Evolutionary conservation across 2,888 invertebrate genomes (phyloP).

Genomic region (Epicampocera succincta): DNA sequence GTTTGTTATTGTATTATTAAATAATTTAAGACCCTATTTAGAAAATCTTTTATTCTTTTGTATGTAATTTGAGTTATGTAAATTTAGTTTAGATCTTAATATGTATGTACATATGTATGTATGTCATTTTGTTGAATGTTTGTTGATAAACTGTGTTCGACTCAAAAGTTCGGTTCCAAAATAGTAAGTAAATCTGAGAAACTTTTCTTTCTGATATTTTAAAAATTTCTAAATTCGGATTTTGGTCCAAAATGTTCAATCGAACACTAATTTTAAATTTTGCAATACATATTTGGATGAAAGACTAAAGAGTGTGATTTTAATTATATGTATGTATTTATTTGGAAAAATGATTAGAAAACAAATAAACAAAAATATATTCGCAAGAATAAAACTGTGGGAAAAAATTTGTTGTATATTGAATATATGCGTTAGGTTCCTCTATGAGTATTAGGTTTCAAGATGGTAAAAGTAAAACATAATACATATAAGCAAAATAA

Average conservation of each 20-base stretch:
- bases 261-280: neutral
- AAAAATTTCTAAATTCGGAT: neutral
- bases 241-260: constrained; percentile 1
- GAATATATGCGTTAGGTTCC: too few relatives aligned
- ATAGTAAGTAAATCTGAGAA: neutral
- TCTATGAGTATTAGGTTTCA: too few relatives aligned
- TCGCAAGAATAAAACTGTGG: too few relatives aligned
- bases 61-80: constrained; percentile 13
- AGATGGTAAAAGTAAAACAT: too few relatives aligned
- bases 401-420: too few relatives aligned
- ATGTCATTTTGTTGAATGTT: neutral
- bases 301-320: neutral
- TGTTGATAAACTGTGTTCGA: neutral
- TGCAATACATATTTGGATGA: neutral
- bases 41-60: constrained; percentile 29
- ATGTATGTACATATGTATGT: constrained; percentile 14
- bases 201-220: too few relatives aligned
- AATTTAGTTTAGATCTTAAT: neutral
- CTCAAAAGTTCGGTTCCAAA: neutral
- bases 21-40: constrained; percentile 56
- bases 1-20: constrained; percentile 24
- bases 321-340: neutral
- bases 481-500: too few relatives aligned
- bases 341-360: too few relatives aligned
- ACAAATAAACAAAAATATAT: too few relatives aligned